These are phyloP conservation scores for Drosophila cyrtoloma DNA, from an alignment of 2,888 invertebrate genomes.

Conservation along the genomic window DNA sequence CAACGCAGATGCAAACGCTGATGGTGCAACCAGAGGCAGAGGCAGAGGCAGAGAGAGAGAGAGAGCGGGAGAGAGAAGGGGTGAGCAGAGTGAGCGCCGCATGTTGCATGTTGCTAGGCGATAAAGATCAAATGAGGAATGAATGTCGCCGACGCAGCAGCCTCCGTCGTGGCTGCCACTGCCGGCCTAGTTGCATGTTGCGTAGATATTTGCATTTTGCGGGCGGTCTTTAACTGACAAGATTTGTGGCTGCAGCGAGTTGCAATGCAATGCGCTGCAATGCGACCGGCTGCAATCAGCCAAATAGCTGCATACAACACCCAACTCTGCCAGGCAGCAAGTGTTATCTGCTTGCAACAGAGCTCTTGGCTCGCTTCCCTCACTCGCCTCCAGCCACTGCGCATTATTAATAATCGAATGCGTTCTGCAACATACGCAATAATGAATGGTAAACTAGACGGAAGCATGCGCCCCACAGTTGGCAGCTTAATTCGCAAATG, in stretches of 20 bases:
- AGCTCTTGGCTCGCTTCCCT: constrained; percentile 2
- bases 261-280: constrained; percentile 1
- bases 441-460: constrained; percentile 19
- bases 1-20: constrained; percentile 30
- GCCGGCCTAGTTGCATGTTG: constrained; percentile 66
- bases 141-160: constrained; percentile 77
- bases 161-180: constrained; percentile 37
- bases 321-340: constrained; percentile 25
- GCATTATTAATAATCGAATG: constrained; percentile 28
- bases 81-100: constrained; percentile 24
- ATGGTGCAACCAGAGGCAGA: constrained; percentile 1
- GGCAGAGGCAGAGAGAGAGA: background rate
- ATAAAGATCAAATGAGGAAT: constrained; percentile 82
- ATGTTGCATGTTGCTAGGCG: constrained; percentile 77
- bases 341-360: constrained; percentile 51
- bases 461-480: background rate
- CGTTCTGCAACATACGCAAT: constrained; percentile 5
- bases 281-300: constrained; percentile 50
- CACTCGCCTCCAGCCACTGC: constrained; percentile 11
- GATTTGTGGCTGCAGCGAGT: constrained; percentile 65
- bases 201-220: constrained; percentile 76
- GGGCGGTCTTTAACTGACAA: constrained; percentile 65
- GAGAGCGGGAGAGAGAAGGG: background rate
- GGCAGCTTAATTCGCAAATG: background rate
- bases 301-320: constrained; percentile 17